These are phyloP conservation scores for Arctia plantaginis DNA, from an alignment of 2,888 invertebrate species.

Conservation along the genomic window DNA sequence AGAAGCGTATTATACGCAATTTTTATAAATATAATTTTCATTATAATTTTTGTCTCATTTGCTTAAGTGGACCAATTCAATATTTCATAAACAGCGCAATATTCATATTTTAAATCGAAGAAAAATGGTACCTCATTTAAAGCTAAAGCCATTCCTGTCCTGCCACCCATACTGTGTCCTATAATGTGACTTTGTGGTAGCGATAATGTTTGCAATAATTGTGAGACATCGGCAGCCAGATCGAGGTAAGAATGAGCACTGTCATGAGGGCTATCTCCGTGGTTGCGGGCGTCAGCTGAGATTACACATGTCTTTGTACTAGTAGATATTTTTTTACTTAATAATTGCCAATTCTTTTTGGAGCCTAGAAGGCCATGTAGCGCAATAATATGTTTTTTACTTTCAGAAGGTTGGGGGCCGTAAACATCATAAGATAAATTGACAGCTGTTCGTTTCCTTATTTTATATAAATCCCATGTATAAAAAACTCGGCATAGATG, in stretches of 20 bases:
- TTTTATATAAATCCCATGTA: constrained; percentile 10
- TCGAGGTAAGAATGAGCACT: constrained; percentile 39
- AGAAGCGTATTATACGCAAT: no score
- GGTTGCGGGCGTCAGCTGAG: constrained; percentile 95
- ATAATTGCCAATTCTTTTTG: constrained; percentile 94
- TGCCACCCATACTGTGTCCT: constrained; percentile 98
- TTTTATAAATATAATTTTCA: no score
- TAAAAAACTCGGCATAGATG: constrained; percentile 4
- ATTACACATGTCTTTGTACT: constrained; percentile 89
- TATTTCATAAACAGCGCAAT: no score
- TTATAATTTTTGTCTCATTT: no score
- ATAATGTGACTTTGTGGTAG: constrained; percentile 92
- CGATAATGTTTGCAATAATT: constrained; percentile 25
- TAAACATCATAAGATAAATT: constrained; percentile 29
- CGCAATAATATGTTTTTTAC: constrained; percentile 77
- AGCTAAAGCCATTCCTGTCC: constrained; percentile 93
- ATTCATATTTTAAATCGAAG: no score
- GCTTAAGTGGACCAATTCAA: no score
- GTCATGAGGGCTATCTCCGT: constrained; percentile 95
- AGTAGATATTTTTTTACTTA: constrained; percentile 89
- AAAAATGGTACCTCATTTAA: constrained; percentile 86
- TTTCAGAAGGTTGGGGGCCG: constrained; percentile 32
- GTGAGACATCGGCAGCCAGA: constrained; percentile 32
- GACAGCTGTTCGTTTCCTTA: constrained; percentile 17
- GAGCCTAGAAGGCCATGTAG: constrained; percentile 96